Percentiles rank a stretch among this genome's conserved stretches.
phyloP scores from a whole-genome alignment of 2,113 vertebrate genomes.

The Epinephelus moara region DNA sequence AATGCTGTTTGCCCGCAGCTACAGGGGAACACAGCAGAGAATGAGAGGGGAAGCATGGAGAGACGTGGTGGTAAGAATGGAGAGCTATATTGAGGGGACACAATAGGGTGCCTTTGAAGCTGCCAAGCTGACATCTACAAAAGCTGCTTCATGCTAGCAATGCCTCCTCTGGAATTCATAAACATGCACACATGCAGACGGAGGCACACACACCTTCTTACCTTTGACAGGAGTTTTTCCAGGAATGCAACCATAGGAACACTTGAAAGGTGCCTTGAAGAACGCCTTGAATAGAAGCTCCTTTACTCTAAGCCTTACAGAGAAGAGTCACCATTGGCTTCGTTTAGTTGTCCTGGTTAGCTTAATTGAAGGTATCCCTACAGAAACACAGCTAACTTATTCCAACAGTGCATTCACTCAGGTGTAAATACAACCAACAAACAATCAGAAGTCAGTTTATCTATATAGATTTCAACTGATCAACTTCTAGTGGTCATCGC shows the following conservation, averaged over 20 bases:
- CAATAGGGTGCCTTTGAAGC: conserved; percentile 55
- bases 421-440: background rate
- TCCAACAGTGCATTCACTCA: background rate
- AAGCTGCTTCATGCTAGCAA: conserved; percentile 33
- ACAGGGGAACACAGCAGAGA: conserved; percentile 19
- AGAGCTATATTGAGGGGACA: conserved; percentile 38
- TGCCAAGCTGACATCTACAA: conserved; percentile 19
- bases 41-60: conserved; percentile 11
- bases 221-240: conserved; percentile 23
- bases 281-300: conserved; percentile 4
- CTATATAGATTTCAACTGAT: no score
- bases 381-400: background rate
- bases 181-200: conserved; percentile 5
- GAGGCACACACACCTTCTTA: conserved; percentile 7
- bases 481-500: no score
- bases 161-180: conserved; percentile 35
- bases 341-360: background rate
- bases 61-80: conserved; percentile 14
- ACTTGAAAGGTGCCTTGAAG: conserved; percentile 19
- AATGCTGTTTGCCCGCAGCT: conserved; percentile 28
- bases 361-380: background rate
- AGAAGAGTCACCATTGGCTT: background rate
- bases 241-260: conserved; percentile 8
- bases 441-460: background rate
- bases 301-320: conserved; percentile 9